Conservation (phyloP, 2,113 vertebrate species). For the Equus quagga region DNA sequence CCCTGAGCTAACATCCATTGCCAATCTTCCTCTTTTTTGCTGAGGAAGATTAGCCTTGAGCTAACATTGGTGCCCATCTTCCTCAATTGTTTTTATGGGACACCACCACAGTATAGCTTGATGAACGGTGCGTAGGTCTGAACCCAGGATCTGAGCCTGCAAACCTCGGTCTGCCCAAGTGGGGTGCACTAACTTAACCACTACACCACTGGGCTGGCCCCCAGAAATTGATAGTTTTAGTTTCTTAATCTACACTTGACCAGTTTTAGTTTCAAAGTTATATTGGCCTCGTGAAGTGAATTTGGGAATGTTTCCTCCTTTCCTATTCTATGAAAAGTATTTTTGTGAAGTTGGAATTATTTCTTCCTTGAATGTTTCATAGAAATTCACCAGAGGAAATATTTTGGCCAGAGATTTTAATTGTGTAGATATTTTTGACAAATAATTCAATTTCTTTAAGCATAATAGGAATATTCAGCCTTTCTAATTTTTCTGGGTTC, state of each 20-base stretch:
- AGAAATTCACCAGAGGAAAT: background rate
- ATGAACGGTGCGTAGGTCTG: no score
- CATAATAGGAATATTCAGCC: background rate
- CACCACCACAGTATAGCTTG: no score
- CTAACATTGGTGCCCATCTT: no score
- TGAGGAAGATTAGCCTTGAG: no score
- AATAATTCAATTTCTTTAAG: background rate
- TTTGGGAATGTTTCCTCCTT: background rate
- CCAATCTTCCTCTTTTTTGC: no score
- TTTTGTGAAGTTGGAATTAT: background rate
- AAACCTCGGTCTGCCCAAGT: no score
- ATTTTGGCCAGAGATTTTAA: background rate
- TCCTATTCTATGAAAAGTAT: background rate
- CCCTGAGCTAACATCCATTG: no score
- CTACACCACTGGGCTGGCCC: no score
- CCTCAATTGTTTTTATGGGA: no score
- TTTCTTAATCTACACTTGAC: background rate
- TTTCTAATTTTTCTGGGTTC: background rate
- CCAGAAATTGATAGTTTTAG: background rate
- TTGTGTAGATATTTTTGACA: background rate
- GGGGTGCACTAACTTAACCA: no score
- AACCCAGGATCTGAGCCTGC: no score
- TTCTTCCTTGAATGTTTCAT: background rate
- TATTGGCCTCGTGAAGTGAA: background rate
- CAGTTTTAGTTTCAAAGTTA: background rate